Percentiles rank a stretch among this genome's conserved stretches.
These are phyloP conservation scores for Corythaeola cristata DNA, from an alignment of 2,113 vertebrate species.

Conservation along the genomic window DNA sequence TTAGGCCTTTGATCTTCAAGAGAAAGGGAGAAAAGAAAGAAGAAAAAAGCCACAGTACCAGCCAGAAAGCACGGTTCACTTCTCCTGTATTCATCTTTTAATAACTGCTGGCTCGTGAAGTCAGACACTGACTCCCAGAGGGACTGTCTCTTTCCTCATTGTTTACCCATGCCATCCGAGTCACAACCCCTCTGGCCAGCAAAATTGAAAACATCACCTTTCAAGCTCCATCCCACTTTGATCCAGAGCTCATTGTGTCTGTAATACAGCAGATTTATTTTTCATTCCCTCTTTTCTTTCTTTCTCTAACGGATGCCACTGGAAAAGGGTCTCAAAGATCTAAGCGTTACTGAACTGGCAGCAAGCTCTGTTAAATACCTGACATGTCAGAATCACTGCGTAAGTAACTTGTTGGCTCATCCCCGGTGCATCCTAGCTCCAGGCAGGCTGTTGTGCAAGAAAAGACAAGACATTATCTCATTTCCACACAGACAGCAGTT, in stretches of 20 bases:
- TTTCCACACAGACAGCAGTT: background rate
- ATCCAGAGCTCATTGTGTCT: conserved; percentile 63
- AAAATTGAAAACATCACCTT: conserved; percentile 62
- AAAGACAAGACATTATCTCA: conserved; percentile 22
- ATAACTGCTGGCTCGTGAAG: conserved; percentile 58
- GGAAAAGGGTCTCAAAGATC: conserved; percentile 59
- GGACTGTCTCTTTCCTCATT: conserved; percentile 55
- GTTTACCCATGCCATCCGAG: conserved; percentile 44
- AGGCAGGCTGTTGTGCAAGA: background rate
- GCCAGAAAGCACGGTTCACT: conserved; percentile 58
- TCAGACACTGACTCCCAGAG: conserved; percentile 53
- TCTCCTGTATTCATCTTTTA: conserved; percentile 55
- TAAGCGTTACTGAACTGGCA: background rate
- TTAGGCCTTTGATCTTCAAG: conserved; percentile 52
- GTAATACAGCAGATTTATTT: conserved; percentile 60
- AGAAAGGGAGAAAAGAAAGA: conserved; percentile 23
- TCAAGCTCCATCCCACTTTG: conserved; percentile 56
- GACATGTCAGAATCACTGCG: background rate
- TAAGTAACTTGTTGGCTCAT: background rate
- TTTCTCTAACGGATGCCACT: background rate
- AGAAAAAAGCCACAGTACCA: conserved; percentile 8
- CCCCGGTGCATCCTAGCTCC: background rate
- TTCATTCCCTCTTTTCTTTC: conserved; percentile 51
- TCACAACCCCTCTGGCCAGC: conserved; percentile 61
- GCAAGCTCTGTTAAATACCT: conserved; percentile 27